A percentile compares a stretch with the other conserved stretches of the same genome.
These are phyloP conservation scores for Condylura cristata DNA, from an alignment of 2,113 vertebrate species.

Conservation along the genomic window DNA sequence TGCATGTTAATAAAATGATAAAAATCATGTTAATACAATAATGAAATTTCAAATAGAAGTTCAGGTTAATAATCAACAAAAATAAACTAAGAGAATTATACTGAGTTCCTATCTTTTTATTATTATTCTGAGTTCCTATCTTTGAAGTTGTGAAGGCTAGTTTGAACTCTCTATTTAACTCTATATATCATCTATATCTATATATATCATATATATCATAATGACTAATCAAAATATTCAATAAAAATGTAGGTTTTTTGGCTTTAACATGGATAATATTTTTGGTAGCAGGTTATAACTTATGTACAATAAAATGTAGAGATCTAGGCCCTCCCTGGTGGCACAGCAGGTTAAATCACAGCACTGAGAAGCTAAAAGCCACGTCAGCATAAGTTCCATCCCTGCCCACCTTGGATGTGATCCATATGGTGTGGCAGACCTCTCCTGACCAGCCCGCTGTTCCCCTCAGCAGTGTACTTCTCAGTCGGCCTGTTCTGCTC, in stretches of 20 bases:
- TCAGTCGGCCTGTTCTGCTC: no score
- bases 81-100: background rate
- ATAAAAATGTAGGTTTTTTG: background rate
- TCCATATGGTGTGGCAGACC: no score
- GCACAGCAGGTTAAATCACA: no score
- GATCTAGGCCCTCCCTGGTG: no score
- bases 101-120: background rate
- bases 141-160: background rate
- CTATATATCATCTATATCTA: background rate
- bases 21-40: background rate
- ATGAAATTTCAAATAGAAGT: background rate
- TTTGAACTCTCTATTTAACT: no score
- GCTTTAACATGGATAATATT: background rate
- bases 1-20: background rate
- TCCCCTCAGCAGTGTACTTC: no score
- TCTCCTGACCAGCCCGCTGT: no score
- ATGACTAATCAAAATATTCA: background rate
- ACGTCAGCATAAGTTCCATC: no score
- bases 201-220: background rate
- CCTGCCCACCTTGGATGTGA: no score
- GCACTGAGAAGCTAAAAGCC: no score
- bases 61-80: background rate
- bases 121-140: background rate
- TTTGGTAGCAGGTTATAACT: background rate
- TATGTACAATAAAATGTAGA: background rate